Evolutionary conservation across 2,797 vertebrate species (phyloP).

Genomic region (Vespertilio murinus): DNA sequence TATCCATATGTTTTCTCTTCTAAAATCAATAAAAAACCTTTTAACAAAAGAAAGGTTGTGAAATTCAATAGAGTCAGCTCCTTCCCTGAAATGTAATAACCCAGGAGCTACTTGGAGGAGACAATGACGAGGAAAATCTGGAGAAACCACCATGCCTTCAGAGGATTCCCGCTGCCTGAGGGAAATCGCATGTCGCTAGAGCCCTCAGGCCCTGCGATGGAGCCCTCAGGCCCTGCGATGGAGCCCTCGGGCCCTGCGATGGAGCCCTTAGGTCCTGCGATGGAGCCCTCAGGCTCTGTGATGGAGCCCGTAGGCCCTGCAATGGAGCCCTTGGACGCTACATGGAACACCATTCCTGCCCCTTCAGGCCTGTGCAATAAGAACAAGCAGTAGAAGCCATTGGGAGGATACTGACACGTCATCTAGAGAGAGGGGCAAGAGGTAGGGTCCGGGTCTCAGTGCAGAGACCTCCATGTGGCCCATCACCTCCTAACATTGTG

Average conservation of each 20-base stretch:
- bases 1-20: background rate
- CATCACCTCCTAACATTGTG: background rate
- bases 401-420: accelerated
- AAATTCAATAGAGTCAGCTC: background rate
- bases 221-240: too few species aligned
- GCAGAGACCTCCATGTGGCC: background rate
- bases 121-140: accelerated
- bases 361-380: accelerated
- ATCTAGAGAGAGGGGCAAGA: accelerated
- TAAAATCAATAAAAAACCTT: background rate
- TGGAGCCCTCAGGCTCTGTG: background rate
- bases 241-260: background rate
- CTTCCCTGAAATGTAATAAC: background rate
- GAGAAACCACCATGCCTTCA: accelerated
- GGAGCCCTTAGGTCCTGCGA: background rate
- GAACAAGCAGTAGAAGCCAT: background rate
- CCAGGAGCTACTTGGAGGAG: background rate
- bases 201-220: too few species aligned
- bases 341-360: background rate
- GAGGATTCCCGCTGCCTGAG: accelerated
- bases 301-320: background rate
- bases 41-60: background rate
- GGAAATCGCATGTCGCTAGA: too few species aligned
- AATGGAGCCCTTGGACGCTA: background rate
- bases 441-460: background rate